Percentiles rank a stretch among this genome's conserved stretches.
These are phyloP conservation scores for Cheilosia pagana DNA, from an alignment of 2,888 invertebrate species.

Conservation along the genomic window DNA sequence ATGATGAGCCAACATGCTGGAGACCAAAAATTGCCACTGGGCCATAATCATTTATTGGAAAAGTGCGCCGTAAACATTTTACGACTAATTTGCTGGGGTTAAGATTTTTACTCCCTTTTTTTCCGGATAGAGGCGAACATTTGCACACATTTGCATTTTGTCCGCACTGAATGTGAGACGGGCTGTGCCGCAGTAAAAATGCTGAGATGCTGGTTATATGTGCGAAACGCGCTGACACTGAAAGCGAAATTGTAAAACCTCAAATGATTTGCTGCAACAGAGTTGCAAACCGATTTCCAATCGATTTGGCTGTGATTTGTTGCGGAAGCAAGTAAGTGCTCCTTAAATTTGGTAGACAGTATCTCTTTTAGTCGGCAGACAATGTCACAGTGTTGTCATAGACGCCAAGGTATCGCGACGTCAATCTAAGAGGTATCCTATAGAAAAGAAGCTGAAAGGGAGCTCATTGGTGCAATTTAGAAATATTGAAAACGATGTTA, in stretches of 20 bases:
- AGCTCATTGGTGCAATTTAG: no score
- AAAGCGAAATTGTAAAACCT: background rate
- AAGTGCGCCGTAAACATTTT: conserved; percentile 76
- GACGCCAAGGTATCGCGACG: no score
- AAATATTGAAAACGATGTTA: no score
- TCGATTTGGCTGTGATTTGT: conserved; percentile 56
- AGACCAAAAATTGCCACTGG: conserved; percentile 56
- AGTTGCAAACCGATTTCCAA: conserved; percentile 47
- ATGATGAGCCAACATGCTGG: conserved; percentile 6
- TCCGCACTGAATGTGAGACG: conserved; percentile 41
- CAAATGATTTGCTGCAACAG: conserved; percentile 39
- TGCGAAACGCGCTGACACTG: conserved; percentile 7
- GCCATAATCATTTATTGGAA: conserved; percentile 74
- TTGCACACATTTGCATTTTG: conserved; percentile 64
- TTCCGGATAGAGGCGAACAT: background rate
- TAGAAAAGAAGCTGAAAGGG: no score
- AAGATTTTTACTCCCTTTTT: conserved; percentile 66
- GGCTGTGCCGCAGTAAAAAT: conserved; percentile 39
- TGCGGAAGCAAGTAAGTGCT: conserved; percentile 56
- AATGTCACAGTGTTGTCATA: conserved; percentile 24
- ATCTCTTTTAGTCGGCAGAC: conserved; percentile 42
- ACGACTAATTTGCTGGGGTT: conserved; percentile 76
- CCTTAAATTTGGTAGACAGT: conserved; percentile 65
- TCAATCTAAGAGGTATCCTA: no score
- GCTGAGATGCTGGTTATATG: conserved; percentile 36